phyloP scores from a whole-genome alignment of 2,113 vertebrate species.

The Mirza zaza region DNA sequence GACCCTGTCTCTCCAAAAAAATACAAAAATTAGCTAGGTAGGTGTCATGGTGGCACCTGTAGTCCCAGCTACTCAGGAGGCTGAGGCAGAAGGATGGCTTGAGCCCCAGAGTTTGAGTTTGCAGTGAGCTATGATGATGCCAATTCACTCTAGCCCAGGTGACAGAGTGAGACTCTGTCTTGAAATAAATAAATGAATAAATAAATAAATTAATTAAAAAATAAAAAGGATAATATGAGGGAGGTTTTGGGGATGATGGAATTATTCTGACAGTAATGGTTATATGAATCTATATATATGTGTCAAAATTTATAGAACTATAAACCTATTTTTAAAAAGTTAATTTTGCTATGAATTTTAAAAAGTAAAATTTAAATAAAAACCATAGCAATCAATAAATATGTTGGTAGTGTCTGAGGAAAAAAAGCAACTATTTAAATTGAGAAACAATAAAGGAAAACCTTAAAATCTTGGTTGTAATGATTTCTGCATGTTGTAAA shows the following conservation, averaged over 20 bases:
- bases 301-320: not conserved
- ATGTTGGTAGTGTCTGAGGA: not conserved
- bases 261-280: not conserved
- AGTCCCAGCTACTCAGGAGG: no score
- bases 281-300: not conserved
- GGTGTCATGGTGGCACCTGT: no score
- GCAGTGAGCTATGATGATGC: no score
- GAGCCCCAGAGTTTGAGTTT: no score
- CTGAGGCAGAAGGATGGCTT: no score
- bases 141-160: no score
- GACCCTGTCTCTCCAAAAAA: no score
- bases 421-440: not conserved
- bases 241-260: not conserved
- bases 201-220: no score
- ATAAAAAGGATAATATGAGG: not conserved
- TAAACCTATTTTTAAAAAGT: not conserved
- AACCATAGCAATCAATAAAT: not conserved
- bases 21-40: no score
- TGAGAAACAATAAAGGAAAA: not conserved
- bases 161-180: no score
- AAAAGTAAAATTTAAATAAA: constrained; percentile 9
- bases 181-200: no score
- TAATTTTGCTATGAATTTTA: not conserved
- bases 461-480: constrained; percentile 14
- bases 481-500: not conserved